phyloP scores from a whole-genome alignment of 2,797 vertebrate genomes.

The Echeneis naucrates region DNA sequence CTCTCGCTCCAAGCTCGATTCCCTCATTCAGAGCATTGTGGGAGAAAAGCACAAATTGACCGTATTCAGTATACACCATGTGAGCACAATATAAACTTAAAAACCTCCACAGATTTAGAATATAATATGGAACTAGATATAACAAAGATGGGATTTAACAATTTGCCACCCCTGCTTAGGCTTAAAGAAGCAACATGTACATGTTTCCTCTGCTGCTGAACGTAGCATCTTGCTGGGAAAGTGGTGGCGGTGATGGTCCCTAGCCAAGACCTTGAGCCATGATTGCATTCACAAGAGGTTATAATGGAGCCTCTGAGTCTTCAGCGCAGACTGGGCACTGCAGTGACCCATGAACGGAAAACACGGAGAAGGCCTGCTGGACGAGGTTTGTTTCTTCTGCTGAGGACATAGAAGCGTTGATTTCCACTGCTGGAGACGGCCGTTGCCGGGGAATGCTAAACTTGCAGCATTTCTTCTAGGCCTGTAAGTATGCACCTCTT shows the following conservation, averaged over 20 bases:
- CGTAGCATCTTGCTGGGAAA: too few relatives aligned
- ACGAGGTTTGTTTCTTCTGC: background rate
- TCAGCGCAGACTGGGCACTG: background rate
- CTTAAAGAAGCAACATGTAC: background rate
- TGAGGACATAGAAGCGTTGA: background rate
- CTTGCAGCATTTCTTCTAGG: background rate
- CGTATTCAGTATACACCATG: background rate
- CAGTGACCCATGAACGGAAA: too few relatives aligned
- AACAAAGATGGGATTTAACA: background rate
- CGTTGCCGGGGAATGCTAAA: background rate
- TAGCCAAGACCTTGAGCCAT: too few relatives aligned
- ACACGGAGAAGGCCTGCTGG: background rate
- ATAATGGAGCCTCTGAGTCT: too few relatives aligned
- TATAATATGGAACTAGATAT: background rate
- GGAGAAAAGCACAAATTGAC: background rate
- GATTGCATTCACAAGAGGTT: too few relatives aligned
- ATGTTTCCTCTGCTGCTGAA: too few relatives aligned
- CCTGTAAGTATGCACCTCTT: background rate
- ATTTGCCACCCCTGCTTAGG: background rate
- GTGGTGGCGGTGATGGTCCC: too few relatives aligned
- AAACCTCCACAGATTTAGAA: background rate
- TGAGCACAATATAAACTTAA: background rate
- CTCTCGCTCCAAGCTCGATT: slow-evolving; percentile 5
- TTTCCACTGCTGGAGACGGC: background rate
- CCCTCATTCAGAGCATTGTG: slow-evolving; percentile 20